phyloP scores from a whole-genome alignment of 2,113 vertebrate genomes.

The Chloroceryle aenea region DNA sequence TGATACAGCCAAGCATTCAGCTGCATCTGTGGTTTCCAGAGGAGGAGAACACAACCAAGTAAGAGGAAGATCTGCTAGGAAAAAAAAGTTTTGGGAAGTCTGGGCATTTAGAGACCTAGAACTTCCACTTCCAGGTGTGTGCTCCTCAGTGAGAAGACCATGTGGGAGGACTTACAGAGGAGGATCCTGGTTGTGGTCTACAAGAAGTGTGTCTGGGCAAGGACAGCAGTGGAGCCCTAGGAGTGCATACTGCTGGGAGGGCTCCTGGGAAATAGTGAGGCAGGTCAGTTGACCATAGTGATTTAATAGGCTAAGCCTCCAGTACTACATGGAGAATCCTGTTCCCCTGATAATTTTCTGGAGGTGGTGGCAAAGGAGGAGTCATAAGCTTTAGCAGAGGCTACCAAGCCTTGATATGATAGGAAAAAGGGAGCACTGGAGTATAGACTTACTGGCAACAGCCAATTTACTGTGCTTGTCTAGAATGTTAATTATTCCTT shows the following conservation, averaged over 20 bases:
- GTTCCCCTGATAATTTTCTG: neutral
- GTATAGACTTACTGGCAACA: neutral
- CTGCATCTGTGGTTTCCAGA: neutral
- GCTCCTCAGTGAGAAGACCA: neutral
- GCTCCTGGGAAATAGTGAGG: neutral
- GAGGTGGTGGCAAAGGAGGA: neutral
- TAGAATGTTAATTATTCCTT: neutral
- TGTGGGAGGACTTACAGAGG: neutral
- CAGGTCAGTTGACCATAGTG: neutral
- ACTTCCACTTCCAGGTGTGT: neutral
- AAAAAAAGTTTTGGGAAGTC: neutral
- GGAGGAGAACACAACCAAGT: neutral
- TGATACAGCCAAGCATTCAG: neutral
- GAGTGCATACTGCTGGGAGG: neutral
- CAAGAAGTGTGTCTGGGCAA: neutral
- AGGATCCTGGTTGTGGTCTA: neutral
- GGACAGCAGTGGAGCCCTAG: neutral
- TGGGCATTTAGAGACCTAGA: neutral
- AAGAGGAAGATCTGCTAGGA: neutral
- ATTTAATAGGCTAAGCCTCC: neutral
- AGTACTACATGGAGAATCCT: neutral
- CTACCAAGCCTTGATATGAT: neutral
- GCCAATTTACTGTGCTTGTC: neutral
- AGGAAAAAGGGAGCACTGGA: neutral
- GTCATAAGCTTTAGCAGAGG: neutral